Conservation (phyloP, 2,113 vertebrate genomes). For the Gopherus flavomarginatus region DNA sequence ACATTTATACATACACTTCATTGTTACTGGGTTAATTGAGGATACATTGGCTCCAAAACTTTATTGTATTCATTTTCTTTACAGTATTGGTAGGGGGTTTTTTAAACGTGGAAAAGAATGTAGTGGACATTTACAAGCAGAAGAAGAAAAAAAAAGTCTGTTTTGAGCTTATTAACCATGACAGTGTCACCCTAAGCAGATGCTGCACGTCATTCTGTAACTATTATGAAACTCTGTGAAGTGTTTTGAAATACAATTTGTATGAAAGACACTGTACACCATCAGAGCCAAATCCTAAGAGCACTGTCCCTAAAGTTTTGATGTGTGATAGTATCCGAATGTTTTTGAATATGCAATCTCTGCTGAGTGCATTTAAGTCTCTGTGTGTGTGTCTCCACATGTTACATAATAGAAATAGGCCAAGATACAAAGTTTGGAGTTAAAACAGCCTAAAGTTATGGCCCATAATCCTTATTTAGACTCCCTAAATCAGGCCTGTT, state of each 20-base stretch:
- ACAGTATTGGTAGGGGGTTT: neutral
- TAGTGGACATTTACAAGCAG: neutral
- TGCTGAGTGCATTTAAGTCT: neutral
- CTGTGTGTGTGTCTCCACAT: neutral
- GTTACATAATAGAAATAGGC: neutral
- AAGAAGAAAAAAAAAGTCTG: neutral
- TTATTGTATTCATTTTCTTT: neutral
- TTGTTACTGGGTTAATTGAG: neutral
- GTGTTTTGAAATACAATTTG: neutral
- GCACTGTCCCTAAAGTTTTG: neutral
- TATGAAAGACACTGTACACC: neutral
- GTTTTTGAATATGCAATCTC: neutral
- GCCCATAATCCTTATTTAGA: neutral
- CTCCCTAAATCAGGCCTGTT: neutral
- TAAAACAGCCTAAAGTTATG: neutral
- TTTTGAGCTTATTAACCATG: neutral
- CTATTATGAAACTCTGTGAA: neutral
- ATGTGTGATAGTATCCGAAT: neutral
- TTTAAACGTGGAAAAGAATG: neutral
- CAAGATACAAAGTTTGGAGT: neutral
- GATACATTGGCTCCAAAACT: neutral
- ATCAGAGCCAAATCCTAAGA: neutral
- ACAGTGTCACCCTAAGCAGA: neutral
- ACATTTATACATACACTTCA: rapidly evolving
- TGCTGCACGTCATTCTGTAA: neutral